These are phyloP conservation scores for Synergus japonicus DNA, from an alignment of 2,888 invertebrate genomes.

Conservation along the genomic window DNA sequence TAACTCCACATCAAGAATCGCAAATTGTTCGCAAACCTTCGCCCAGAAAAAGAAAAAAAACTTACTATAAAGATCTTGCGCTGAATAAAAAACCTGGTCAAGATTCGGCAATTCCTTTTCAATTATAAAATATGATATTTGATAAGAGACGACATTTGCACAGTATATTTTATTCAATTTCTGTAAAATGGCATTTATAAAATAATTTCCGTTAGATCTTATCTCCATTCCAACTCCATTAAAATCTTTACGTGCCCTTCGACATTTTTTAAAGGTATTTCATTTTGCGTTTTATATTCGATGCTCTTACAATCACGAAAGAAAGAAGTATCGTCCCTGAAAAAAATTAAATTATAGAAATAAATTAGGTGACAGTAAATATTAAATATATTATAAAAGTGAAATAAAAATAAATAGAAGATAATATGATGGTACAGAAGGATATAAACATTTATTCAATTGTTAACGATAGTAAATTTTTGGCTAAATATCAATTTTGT, in stretches of 20 bases:
- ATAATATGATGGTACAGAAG: too few relatives aligned
- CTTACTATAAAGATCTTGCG: background rate
- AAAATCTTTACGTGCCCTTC: background rate
- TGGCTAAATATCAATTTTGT: too few relatives aligned
- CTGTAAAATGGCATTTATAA: background rate
- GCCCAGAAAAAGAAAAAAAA: background rate
- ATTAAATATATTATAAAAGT: background rate
- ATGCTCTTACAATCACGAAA: conserved; percentile 48
- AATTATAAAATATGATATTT: background rate
- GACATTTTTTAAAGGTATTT: background rate
- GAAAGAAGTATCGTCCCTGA: conserved; percentile 26
- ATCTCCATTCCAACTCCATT: conserved; percentile 3
- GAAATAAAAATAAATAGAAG: background rate
- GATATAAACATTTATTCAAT: too few relatives aligned
- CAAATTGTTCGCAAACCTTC: background rate
- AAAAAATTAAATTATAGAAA: background rate
- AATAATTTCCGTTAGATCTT: background rate
- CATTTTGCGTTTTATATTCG: background rate
- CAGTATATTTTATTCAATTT: background rate
- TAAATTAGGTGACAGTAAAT: background rate
- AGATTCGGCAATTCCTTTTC: background rate
- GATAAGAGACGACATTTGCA: background rate
- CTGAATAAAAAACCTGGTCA: background rate
- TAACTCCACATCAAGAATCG: background rate
- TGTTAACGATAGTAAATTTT: too few relatives aligned